These are phyloP conservation scores for Noturus placidus DNA, from an alignment of 2,113 vertebrate species.

Conservation along the genomic window DNA sequence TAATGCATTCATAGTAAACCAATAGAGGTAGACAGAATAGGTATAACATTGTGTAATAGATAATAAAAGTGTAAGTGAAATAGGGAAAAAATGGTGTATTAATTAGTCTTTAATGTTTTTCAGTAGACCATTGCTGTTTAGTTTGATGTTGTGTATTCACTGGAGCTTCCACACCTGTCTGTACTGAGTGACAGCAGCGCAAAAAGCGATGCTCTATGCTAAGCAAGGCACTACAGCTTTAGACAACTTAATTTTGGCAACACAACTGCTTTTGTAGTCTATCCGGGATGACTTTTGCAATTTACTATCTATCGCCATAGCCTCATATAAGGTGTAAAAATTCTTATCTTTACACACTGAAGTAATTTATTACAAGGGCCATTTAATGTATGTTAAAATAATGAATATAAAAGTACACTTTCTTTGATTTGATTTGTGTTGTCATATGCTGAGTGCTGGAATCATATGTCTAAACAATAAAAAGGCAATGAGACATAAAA, in stretches of 20 bases:
- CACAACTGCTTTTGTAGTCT: background rate
- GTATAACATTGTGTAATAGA: background rate
- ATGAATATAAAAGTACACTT: background rate
- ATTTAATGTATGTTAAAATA: background rate
- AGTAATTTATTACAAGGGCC: background rate
- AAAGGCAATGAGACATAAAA: background rate
- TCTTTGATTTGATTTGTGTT: background rate
- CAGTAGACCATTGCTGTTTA: background rate
- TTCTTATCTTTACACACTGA: background rate
- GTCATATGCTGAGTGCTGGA: background rate
- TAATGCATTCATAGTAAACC: background rate
- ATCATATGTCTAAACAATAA: background rate
- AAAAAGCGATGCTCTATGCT: constrained; percentile 49
- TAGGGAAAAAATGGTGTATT: background rate
- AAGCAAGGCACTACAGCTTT: constrained; percentile 18
- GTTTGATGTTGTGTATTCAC: background rate
- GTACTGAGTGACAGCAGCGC: constrained; percentile 60
- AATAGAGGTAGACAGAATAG: background rate
- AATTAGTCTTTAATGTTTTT: background rate
- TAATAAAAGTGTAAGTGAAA: background rate
- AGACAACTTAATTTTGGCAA: background rate
- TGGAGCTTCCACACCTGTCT: constrained; percentile 61
- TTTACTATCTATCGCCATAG: background rate
- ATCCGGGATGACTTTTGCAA: background rate
- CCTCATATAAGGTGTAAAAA: background rate